Base-by-base conservation (phyloP, 2,888 invertebrate genomes). In the Apamea epomidion region DNA sequence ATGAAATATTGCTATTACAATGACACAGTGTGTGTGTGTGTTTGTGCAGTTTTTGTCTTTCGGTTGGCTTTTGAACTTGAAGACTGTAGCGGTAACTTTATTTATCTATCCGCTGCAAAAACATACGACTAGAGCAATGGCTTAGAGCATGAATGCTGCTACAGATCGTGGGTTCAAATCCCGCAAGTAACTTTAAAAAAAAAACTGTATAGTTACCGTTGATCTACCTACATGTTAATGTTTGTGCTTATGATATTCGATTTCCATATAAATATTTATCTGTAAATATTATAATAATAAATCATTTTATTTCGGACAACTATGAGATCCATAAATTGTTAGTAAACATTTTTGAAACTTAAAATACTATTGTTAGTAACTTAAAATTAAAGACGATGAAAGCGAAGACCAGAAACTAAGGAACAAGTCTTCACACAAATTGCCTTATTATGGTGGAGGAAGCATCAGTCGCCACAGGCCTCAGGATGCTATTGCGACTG, bases 1-100 rank as follows among this genome's bases (percentile, higher is more conserved):
- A 95, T 95, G 95, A 95, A 94, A 94, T 95, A 95, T 92, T 90
- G 93, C 91, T 78, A 32, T 78, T n/a, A 81, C 83, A 81, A 85
- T 81, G 76, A 85, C 74, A 64, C 14, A 29, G 58, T 68, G 7
- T 25, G 78, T 74, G 64, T 65, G 18, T 37, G 74, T 76, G 37
- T 78, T 32, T 51, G 65, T 58, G 67, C 58, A 64, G 62, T 73
- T 86, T 71, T 87, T 80, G 71, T 74, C 67, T 74, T 65, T 45
- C 21, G 12, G 5, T 65, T 78, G 45, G n/a, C 72, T 75, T 78
- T 64, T 76, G 72, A 84, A 78, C 64, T 86, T 82, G 37, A 29
- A 74, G 25, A 29, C 54, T 54, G 14, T 18, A 74, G 42, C 42
- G 54, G 58, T 48, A 29, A 3, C 54, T 51, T 16, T 68, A 51